Conservation (phyloP, 2,797 vertebrate species). For the Amblyraja radiata region DNA sequence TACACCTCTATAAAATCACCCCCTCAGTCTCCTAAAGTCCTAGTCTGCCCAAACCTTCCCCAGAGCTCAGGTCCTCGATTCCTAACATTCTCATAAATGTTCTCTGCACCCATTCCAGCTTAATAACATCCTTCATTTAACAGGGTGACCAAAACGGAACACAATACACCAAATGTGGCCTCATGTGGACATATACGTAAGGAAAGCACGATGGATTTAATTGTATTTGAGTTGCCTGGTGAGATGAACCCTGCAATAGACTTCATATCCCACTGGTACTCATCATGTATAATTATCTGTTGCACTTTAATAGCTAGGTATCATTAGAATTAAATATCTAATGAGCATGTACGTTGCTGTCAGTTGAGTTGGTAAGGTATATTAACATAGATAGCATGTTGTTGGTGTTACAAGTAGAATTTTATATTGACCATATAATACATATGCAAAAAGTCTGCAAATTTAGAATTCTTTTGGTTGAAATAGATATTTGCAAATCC, state of each 20-base stretch:
- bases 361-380: background rate
- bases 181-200: background rate
- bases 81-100: no score
- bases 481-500: background rate
- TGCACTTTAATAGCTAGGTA: background rate
- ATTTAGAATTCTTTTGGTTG: background rate
- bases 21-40: no score
- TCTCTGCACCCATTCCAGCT: no score
- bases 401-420: background rate
- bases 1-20: no score
- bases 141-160: no score
- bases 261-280: background rate
- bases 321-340: constrained; percentile 24
- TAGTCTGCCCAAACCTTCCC: no score
- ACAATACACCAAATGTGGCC: no score
- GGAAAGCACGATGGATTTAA: background rate
- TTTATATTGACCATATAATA: background rate
- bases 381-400: background rate
- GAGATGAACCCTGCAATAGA: background rate
- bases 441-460: background rate
- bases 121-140: no score
- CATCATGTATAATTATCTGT: background rate
- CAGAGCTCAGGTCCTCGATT: no score
- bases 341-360: background rate
- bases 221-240: background rate